phyloP scores from a whole-genome alignment of 2,113 vertebrate genomes.

The Machaerirhynchus nigripectus region DNA sequence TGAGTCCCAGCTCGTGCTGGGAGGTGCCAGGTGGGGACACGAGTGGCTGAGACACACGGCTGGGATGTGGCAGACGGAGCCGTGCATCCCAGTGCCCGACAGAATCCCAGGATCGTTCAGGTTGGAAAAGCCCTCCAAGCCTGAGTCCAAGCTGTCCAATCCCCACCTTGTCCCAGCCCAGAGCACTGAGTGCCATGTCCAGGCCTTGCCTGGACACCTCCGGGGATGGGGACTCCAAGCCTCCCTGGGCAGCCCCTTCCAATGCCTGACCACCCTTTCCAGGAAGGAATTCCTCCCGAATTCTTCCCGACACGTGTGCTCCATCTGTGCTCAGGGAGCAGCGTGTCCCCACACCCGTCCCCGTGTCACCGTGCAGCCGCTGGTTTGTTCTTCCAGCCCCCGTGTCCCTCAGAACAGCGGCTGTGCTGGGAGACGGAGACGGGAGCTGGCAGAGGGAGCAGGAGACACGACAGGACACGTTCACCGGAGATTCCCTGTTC shows the following conservation, averaged over 20 bases:
- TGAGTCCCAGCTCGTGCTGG: background rate
- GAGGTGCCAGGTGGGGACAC: background rate
- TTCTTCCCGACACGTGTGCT: accelerated
- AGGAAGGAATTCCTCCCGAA: background rate
- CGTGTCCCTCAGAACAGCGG: background rate
- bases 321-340: accelerated
- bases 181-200: background rate
- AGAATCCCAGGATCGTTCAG: background rate
- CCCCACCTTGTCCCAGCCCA: background rate
- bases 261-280: background rate
- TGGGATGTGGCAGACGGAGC: background rate
- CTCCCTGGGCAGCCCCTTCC: background rate
- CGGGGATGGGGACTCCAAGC: background rate
- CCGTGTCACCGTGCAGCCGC: background rate
- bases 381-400: background rate
- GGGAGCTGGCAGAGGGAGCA: background rate
- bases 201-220: background rate
- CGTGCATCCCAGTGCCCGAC: background rate
- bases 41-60: background rate
- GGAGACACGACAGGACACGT: slow-evolving; percentile 9
- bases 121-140: background rate
- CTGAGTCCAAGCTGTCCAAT: background rate
- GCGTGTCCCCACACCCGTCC: background rate
- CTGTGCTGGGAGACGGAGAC: background rate
- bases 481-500: background rate